phyloP scores from a whole-genome alignment of 2,797 vertebrate genomes.

The Monodelphis domestica region DNA sequence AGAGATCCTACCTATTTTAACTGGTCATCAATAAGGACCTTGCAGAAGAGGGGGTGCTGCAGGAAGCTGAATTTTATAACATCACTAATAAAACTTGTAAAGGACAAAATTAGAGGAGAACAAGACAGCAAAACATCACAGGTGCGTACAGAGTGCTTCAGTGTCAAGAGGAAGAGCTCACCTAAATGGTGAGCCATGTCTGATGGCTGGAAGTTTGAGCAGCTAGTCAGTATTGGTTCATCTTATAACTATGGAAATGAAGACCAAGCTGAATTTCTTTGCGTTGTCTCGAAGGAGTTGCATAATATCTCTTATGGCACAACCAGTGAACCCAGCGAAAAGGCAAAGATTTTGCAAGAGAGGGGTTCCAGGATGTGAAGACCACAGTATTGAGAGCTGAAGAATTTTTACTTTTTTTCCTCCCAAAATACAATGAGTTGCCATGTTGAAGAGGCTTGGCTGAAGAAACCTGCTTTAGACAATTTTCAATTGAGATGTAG shows the following conservation, averaged over 20 bases:
- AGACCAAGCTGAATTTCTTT: constrained; percentile 99
- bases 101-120: too few relatives aligned
- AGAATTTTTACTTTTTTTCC: constrained; percentile 71
- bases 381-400: constrained; percentile 81
- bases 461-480: constrained; percentile 83
- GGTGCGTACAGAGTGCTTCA: too few relatives aligned
- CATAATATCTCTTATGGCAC: constrained; percentile 96
- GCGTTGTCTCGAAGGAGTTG: constrained; percentile 98
- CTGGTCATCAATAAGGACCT: too few relatives aligned
- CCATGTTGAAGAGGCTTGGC: constrained; percentile 77
- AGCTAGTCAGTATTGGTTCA: constrained; percentile 99
- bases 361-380: constrained; percentile 97
- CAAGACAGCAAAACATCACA: too few relatives aligned
- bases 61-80: too few relatives aligned
- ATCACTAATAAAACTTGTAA: too few relatives aligned
- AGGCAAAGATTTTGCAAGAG: constrained; percentile 99
- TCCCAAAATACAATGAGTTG: constrained; percentile 80
- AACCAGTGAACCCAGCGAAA: constrained; percentile 97
- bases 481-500: constrained; percentile 82
- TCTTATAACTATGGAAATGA: constrained; percentile 99
- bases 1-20: too few relatives aligned
- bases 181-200: too few relatives aligned
- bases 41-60: too few relatives aligned
- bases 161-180: too few relatives aligned
- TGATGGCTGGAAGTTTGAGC: too few relatives aligned